Base-by-base conservation (phyloP, 2,113 vertebrate species). In the Lonchura striata region DNA sequence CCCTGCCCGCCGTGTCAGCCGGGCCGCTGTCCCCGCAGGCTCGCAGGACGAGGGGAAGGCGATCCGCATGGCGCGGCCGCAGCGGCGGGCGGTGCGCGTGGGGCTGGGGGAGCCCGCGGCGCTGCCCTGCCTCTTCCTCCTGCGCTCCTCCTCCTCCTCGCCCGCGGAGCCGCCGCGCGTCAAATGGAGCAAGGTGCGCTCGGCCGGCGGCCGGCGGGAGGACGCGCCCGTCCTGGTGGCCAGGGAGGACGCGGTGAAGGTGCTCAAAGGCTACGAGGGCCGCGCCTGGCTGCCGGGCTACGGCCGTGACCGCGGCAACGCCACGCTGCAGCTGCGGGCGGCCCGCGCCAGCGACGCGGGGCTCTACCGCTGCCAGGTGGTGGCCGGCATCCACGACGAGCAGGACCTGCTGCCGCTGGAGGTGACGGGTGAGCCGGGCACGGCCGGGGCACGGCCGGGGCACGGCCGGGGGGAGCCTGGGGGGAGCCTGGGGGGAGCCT, bases 131-230 rank as follows among this genome's bases (percentile, higher is more conserved):
- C 94, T 99, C 92, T 99, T 99, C 96, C 97, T 98, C 3, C 97
- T 99, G 60, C 97, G 94, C 7, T 96, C 98, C 13, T 90, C 97
- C 1, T 89, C 97, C 33, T 86, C 97, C 6, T 97, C 92, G 4
- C 78, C 85, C 31, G 71, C 86, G 2, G 99, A 99, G 63, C 97
- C 98, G 0, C 99, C 99, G 7, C 98, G 99, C 24, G 97, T 99
- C 97, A 99, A 99, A 95, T 99, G 99, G 99, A 99, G 98, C 95
- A 99, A 99, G 79, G 98, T 99, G 60, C 99, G 98, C 97, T 98
- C 99, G 4, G 98, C 98, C 12, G 87, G 91, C 1, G 99, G 99
- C 18, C 97, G 98, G 60, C 97, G 98, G 95, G 98, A 98, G 94
- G 99, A 99, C 25, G 68, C 98, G 92, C 98, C 99, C 6, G 98